Percentiles rank a stretch among this genome's conserved stretches.
These are phyloP conservation scores for Pammene aurita DNA, from an alignment of 2,888 invertebrate genomes.

Conservation along the genomic window DNA sequence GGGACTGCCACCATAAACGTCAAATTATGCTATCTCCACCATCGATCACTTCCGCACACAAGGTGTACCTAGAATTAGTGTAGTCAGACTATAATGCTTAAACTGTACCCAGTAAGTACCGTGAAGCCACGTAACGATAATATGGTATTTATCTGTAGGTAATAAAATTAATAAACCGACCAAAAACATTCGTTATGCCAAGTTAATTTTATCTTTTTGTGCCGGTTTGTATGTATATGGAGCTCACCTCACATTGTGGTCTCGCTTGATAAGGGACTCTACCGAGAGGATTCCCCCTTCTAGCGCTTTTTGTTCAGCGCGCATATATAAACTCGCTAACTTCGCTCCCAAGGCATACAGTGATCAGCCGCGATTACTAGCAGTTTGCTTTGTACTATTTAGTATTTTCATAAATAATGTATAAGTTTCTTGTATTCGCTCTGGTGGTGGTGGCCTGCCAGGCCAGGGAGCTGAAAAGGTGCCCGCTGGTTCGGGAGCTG, in stretches of 20 bases:
- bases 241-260: slow-evolving; percentile 8
- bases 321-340: slow-evolving; percentile 22
- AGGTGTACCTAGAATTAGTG: too few species aligned
- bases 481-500: slow-evolving; percentile 47
- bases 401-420: slow-evolving; percentile 10
- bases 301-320: slow-evolving; percentile 10
- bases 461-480: slow-evolving; percentile 42
- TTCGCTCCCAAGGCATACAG: slow-evolving; percentile 12
- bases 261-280: slow-evolving; percentile 20
- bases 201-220: not conserved
- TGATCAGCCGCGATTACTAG: not conserved
- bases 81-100: too few species aligned
- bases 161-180: too few species aligned
- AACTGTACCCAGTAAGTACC: too few species aligned
- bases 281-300: slow-evolving; percentile 34
- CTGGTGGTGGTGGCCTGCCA: slow-evolving; percentile 25
- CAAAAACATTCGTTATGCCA: not conserved
- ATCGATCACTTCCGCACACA: too few species aligned
- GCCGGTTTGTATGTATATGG: not conserved
- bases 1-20: too few species aligned
- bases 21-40: too few species aligned
- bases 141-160: too few species aligned
- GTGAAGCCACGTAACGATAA: too few species aligned
- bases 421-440: slow-evolving; percentile 28
- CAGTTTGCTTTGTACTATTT: not conserved